A percentile compares a stretch with the other conserved stretches of the same genome.
Evolutionary conservation across 2,888 invertebrate genomes (phyloP).

Genomic region (Cristatella mucedo): DNA sequence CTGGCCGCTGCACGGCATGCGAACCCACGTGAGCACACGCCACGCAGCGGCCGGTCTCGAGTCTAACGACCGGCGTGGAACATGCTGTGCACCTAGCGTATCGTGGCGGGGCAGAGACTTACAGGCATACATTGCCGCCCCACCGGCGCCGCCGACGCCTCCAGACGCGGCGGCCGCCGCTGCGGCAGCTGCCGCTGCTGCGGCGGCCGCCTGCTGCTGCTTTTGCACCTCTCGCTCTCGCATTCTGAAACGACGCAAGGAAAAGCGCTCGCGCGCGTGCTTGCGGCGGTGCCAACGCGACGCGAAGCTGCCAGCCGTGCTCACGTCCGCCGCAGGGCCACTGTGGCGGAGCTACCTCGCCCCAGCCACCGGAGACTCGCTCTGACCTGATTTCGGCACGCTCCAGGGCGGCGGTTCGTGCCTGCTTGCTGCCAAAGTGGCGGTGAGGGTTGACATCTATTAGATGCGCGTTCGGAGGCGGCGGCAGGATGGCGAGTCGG

Average conservation of each 20-base stretch:
- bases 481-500: constrained; percentile 22
- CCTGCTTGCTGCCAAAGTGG: constrained; percentile 29
- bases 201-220: constrained; percentile 19
- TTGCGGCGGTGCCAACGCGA: too few relatives aligned
- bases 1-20: too few relatives aligned
- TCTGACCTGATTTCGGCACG: constrained; percentile 28
- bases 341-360: neutral
- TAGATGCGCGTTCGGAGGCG: constrained; percentile 14
- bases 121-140: neutral
- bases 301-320: too few relatives aligned
- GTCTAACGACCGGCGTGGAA: too few relatives aligned
- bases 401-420: constrained; percentile 30
- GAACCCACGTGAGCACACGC: too few relatives aligned
- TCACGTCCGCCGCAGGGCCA: neutral
- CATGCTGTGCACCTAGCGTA: too few relatives aligned
- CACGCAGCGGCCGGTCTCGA: too few relatives aligned
- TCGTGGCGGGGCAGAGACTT: too few relatives aligned
- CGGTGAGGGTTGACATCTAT: constrained; percentile 29
- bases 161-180: constrained; percentile 13
- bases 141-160: constrained; percentile 14
- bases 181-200: constrained; percentile 12
- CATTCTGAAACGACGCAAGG: constrained; percentile 24
- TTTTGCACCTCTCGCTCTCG: constrained; percentile 25
- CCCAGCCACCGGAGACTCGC: neutral
- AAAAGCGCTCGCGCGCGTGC: too few relatives aligned